Evolutionary conservation across 2,888 invertebrate genomes (phyloP).

Genomic region (Mylabris sibirica): DNA sequence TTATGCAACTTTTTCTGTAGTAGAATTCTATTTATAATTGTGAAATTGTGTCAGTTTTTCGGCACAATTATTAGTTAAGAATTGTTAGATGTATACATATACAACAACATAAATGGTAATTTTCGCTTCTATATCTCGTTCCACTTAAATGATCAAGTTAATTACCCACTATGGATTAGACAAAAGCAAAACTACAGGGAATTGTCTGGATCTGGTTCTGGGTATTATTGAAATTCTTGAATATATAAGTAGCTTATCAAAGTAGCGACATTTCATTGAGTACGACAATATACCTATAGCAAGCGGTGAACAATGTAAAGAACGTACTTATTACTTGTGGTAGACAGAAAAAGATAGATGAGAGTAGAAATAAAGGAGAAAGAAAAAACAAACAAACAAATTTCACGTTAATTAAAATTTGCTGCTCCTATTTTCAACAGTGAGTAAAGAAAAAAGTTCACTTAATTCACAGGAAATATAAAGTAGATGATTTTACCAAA

Average conservation of each 20-base stretch:
- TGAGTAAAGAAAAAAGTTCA: not conserved
- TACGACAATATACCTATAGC: not conserved
- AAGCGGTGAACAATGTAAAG: not conserved
- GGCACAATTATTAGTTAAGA: not conserved
- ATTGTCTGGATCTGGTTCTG: constrained; percentile 7
- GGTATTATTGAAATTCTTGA: constrained; percentile 7
- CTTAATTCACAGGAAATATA: not conserved
- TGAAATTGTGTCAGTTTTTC: not conserved
- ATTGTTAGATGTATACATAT: not conserved
- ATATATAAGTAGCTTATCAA: constrained; percentile 8
- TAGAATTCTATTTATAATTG: not conserved
- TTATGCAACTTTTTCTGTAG: not conserved
- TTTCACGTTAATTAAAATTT: not conserved
- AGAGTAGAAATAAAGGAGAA: not conserved
- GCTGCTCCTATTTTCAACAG: not conserved
- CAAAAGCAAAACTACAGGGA: not conserved
- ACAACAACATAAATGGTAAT: not conserved
- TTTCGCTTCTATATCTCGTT: not conserved
- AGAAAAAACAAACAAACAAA: not conserved
- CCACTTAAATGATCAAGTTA: not conserved
- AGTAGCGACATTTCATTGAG: not conserved
- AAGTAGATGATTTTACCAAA: not conserved
- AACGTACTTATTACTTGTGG: too few relatives aligned
- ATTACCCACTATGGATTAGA: constrained; percentile 8
- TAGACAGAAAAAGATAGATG: too few relatives aligned